Evolutionary conservation across 92 coral and sea anemone species (phyloP), one percentile per base, ranked within the genome.

Genomic region (Virgularia gustaviana): DNA sequence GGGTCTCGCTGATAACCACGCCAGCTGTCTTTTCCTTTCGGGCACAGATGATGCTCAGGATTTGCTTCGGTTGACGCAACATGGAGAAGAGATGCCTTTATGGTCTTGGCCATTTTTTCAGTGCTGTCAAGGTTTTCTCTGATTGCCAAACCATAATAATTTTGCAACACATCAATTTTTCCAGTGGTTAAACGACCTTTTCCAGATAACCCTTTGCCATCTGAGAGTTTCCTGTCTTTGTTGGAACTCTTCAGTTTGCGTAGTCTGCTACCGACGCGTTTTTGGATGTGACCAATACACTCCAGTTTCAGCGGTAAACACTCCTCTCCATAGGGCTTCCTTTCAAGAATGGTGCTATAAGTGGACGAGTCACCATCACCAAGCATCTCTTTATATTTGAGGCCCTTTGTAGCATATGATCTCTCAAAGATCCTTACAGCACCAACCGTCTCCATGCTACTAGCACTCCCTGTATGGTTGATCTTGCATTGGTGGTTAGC

Each of bases 361-460:
- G 74, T 39, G 34, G 74, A 47, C 6, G 74, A 37, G 27, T 71
- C 77, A 31, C 77, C 77, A 71, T 71, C 77, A 19, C 77, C 77
- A 52, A 71, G 65, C 25, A 52, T 32, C 13, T 54, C 32, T 6
- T 19, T 71, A 34, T 71, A 71, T 32, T 24, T 49, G 5, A 71
- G 63, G 6, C 62, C 62, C 16, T 39, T 70, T 28, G 58, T 44
- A 15, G 62, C 35, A 15, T 0, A 44, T 16, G 55, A 66, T 7
- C 74, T 47, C 8, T 66, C 36, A 44, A 66, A 66, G 18, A 66
- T 66, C 25, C 58, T 36, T 3, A 66, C 2, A 5, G 57, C 74
- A 3, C 74, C 74, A 42, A 30, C 53, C 8, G 55, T 44, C 30
- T 38, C 74, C 74, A 66, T 66, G 25, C 35, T 18, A 9, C 49